phyloP scores from a whole-genome alignment of 2,113 vertebrate genomes.

The Ophthalmolycus amberensis region DNA sequence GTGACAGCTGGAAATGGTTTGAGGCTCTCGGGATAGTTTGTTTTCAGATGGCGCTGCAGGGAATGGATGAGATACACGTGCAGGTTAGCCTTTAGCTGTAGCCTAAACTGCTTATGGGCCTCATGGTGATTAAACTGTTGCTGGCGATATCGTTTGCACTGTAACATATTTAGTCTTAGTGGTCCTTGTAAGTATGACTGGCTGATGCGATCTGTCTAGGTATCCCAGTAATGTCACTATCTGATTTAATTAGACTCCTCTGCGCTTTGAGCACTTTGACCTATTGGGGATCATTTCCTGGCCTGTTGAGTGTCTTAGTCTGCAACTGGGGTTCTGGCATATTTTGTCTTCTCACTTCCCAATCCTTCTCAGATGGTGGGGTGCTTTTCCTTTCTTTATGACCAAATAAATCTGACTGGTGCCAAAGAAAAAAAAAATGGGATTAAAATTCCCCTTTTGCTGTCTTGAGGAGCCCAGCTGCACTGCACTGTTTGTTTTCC shows the following conservation, averaged over 20 bases:
- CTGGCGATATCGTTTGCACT: constrained; percentile 53
- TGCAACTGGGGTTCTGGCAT: constrained; percentile 72
- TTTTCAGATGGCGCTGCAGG: constrained; percentile 73
- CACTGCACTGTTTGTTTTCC: constrained; percentile 82
- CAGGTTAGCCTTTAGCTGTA: constrained; percentile 60
- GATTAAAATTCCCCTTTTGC: constrained; percentile 86
- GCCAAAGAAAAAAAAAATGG: constrained; percentile 79
- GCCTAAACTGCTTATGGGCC: constrained; percentile 23
- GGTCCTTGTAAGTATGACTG: constrained; percentile 12
- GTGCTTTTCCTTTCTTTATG: constrained; percentile 82
- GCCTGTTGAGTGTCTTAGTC: constrained; percentile 69
- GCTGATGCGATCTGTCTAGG: constrained; percentile 42
- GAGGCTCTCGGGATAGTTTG: constrained; percentile 77
- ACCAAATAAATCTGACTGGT: constrained; percentile 83
- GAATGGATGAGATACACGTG: constrained; percentile 71
- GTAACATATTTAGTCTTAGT: constrained; percentile 26
- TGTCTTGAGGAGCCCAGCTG: constrained; percentile 86
- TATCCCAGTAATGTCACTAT: constrained; percentile 62
- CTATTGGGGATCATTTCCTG: constrained; percentile 76
- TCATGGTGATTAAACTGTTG: constrained; percentile 50
- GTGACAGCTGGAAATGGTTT: constrained; percentile 86
- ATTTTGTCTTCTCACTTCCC: constrained; percentile 70
- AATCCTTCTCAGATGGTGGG: constrained; percentile 72
- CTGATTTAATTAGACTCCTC: constrained; percentile 62
- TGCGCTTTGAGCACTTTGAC: constrained; percentile 73